These are phyloP conservation scores for Phenganax subtilis DNA, from an alignment of 92 coral and sea anemone species.

Conservation along the genomic window DNA sequence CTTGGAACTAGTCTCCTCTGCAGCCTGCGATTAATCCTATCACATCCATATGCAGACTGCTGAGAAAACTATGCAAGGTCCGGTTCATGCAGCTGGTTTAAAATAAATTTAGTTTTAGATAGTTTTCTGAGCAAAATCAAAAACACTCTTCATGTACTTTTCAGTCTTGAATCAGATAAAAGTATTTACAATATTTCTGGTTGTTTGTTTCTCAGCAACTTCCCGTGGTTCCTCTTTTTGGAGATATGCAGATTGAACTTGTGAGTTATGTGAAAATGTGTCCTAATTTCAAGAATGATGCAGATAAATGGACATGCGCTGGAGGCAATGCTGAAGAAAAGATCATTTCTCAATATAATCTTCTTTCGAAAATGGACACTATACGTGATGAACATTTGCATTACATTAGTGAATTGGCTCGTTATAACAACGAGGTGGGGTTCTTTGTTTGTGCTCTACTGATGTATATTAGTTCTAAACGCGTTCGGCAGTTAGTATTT, in stretches of 20 bases:
- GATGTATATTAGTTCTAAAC: neutral
- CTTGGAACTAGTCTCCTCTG: too few relatives aligned
- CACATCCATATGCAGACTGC: too few relatives aligned
- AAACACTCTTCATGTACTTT: too few relatives aligned
- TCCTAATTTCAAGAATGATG: constrained; percentile 80
- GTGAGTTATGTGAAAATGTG: constrained; percentile 93
- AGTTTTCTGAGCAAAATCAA: too few relatives aligned
- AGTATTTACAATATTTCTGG: too few relatives aligned
- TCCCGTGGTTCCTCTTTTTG: constrained; percentile 96
- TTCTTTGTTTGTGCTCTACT: neutral
- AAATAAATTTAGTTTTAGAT: too few relatives aligned
- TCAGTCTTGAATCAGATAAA: too few relatives aligned
- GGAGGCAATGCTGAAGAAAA: constrained; percentile 90
- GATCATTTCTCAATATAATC: constrained; percentile 71
- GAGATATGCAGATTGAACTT: constrained; percentile 92
- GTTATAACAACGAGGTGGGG: constrained; percentile 90
- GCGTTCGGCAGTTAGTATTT: neutral
- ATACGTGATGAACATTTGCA: constrained; percentile 94
- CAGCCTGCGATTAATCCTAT: too few relatives aligned
- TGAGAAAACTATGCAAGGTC: too few relatives aligned
- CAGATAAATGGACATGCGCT: constrained; percentile 86
- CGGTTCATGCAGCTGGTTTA: too few relatives aligned
- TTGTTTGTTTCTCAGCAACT: constrained; percentile 62
- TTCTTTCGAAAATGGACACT: constrained; percentile 80
- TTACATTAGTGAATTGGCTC: constrained; percentile 90